phyloP scores from a whole-genome alignment of 2,113 vertebrate genomes.

The Sinocyclocheilus anshuiensis region DNA sequence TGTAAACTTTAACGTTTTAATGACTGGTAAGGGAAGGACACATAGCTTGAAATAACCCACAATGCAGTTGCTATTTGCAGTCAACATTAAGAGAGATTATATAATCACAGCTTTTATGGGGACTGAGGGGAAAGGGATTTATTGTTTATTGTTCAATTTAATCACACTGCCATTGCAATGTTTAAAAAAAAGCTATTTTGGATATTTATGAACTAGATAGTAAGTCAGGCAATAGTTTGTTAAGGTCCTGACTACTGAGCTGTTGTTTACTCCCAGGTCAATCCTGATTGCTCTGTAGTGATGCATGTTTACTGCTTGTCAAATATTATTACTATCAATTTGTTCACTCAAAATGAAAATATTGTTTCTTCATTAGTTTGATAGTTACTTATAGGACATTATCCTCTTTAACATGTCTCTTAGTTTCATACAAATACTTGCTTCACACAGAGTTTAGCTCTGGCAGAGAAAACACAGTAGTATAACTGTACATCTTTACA shows the following conservation, averaged over 20 bases:
- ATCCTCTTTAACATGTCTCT: not conserved
- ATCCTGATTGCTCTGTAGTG: not conserved
- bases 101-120: not conserved
- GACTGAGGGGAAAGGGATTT: not conserved
- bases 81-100: not conserved
- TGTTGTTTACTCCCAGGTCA: not conserved
- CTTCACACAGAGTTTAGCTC: not conserved
- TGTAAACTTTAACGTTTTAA: not conserved
- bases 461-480: not conserved
- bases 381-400: not conserved
- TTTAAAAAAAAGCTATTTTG: not conserved
- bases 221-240: not conserved
- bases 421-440: not conserved
- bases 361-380: not conserved
- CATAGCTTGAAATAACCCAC: not conserved
- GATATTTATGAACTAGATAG: not conserved
- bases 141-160: not conserved
- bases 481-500: not conserved
- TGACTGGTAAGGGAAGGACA: not conserved
- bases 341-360: not conserved
- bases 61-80: not conserved
- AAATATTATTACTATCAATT: slow-evolving; percentile 9
- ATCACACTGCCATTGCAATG: not conserved
- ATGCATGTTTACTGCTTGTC: not conserved
- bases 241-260: not conserved